Percentiles rank a stretch among this genome's conserved stretches.
Conservation (phyloP, 2,797 vertebrate genomes). For the Hyperoplus lanceolatus region DNA sequence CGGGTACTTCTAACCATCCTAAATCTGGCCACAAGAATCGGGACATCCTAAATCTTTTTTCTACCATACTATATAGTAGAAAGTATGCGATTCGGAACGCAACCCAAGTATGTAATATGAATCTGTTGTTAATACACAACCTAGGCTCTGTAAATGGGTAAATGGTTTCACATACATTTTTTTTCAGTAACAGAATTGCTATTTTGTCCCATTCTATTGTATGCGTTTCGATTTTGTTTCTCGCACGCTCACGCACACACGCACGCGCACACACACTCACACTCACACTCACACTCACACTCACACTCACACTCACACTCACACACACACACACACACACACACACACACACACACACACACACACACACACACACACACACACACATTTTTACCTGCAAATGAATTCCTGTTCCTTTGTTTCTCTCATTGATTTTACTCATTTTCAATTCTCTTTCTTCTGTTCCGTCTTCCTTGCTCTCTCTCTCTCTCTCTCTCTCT, state of each 20-base stretch:
- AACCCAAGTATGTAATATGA: too few species aligned
- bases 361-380: constrained; percentile 28
- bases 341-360: constrained; percentile 29
- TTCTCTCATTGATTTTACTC: constrained; percentile 45
- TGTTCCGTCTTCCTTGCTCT: constrained; percentile 17
- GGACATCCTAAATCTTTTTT: too few species aligned
- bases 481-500: neutral
- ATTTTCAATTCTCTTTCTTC: constrained; percentile 41
- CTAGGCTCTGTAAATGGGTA: too few species aligned
- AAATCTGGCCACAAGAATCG: too few species aligned
- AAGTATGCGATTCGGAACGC: too few species aligned
- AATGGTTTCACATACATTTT: too few species aligned
- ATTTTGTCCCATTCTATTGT: neutral
- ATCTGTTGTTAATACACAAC: too few species aligned
- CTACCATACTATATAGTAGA: too few species aligned
- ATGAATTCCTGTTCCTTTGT: constrained; percentile 12
- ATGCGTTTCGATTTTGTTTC: neutral
- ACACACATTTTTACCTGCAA: constrained; percentile 3
- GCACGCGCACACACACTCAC: neutral
- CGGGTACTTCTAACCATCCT: too few species aligned
- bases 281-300: too few species aligned
- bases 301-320: constrained; percentile 26
- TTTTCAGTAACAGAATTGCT: too few species aligned
- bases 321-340: constrained; percentile 25
- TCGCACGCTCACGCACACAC: constrained; percentile 36